A percentile compares a stretch with the other conserved stretches of the same genome.
Evolutionary conservation across 2,113 vertebrate genomes (phyloP).

Genomic region (mouse (Mus musculus)): GRCm39 chr17:83557001-83557500

Average conservation of each 20-base stretch:
- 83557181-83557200: neutral
- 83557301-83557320: neutral
- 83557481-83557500: neutral
- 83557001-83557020: neutral
- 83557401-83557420: neutral
- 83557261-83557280: neutral
- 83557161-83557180: neutral
- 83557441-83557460: neutral
- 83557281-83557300: neutral
- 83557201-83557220: neutral
- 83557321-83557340: neutral
- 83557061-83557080: neutral
- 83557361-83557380: neutral
- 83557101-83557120: neutral
- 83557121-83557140: neutral
- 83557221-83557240: neutral
- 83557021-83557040: neutral
- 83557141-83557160: neutral
- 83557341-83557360: neutral
- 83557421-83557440: no score
- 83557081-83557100: neutral
- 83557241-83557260: neutral
- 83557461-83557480: neutral
- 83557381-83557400: neutral
- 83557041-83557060: neutral